Base-by-base conservation (phyloP, 35 echinoderm and acorn worm species). In the Anneissia japonica region DNA sequence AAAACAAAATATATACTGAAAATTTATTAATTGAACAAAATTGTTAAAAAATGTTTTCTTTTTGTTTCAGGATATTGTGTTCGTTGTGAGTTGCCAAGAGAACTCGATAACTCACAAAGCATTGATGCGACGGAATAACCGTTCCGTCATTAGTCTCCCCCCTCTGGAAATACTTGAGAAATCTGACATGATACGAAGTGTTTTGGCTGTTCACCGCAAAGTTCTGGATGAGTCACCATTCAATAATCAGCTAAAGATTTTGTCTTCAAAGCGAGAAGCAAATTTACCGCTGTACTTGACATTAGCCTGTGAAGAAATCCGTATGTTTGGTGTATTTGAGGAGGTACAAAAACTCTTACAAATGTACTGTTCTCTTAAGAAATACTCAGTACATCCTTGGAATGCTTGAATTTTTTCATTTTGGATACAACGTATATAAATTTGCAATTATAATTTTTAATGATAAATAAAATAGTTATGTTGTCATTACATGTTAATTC, bases 311-410 rank as follows among this genome's bases (percentile, higher is more conserved):
- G 92, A 99, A 82, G 96, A 99, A 83, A 86, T 99, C 32, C 74
- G 96, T 39, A 84, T 99, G 38, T 94, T 93, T 94, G 96, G 96
- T 46, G 89, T 99, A 38, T 99, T 99, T 92, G 96, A 99, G 75
- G 83, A 97, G 83, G 95, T 93, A 45, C 72, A 77, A 75, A 64
- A 2, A 12, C 2, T n/a, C n/a, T n/a, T n/a, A n/a, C n/a, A n/a
- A n/a, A n/a, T n/a, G n/a, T n/a, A n/a, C n/a, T n/a, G n/a, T n/a
- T n/a, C n/a, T n/a, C n/a, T n/a, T n/a, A n/a, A n/a, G n/a, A n/a
- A n/a, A n/a, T n/a, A n/a, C n/a, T n/a, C n/a, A n/a, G n/a, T n/a
- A n/a, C n/a, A n/a, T n/a, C n/a, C n/a, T n/a, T n/a, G n/a, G n/a
- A n/a, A n/a, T n/a, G n/a, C n/a, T n/a, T n/a, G n/a, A n/a, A n/a